These are phyloP conservation scores for Thereva unica DNA, from an alignment of 2,888 invertebrate species.

Conservation along the genomic window DNA sequence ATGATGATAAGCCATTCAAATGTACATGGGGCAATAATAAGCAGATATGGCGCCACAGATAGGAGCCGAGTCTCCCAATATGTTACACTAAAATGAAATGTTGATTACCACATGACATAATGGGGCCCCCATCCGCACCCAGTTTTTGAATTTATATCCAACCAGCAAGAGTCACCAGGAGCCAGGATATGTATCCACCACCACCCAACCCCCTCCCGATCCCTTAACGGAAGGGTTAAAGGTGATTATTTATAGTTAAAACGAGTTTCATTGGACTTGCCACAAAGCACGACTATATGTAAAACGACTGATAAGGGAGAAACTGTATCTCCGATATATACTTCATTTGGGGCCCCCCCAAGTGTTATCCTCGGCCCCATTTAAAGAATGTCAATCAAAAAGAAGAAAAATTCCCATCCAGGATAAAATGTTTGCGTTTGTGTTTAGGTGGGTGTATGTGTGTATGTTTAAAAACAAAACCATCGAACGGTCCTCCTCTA, in stretches of 20 bases:
- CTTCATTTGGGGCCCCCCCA: not conserved
- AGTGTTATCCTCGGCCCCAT: no score
- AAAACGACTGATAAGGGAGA: slow-evolving; percentile 29
- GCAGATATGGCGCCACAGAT: slow-evolving; percentile 19
- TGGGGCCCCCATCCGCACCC: slow-evolving; percentile 8
- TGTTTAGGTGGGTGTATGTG: no score
- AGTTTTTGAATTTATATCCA: not conserved
- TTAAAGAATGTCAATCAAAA: no score
- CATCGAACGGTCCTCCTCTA: slow-evolving; percentile 9
- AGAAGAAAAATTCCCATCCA: no score
- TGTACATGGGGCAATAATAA: slow-evolving; percentile 29
- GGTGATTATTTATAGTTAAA: slow-evolving; percentile 25
- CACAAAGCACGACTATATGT: not conserved
- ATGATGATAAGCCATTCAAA: slow-evolving; percentile 34
- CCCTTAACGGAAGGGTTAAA: not conserved
- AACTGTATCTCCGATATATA: slow-evolving; percentile 15
- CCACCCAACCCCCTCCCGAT: not conserved
- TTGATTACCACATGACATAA: slow-evolving; percentile 26
- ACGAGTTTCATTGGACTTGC: slow-evolving; percentile 16
- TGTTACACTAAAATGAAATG: slow-evolving; percentile 22
- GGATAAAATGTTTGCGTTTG: no score
- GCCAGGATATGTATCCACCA: slow-evolving; percentile 5
- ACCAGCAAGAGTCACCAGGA: slow-evolving; percentile 6
- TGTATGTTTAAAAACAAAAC: no score
- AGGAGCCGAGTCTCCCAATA: slow-evolving; percentile 18